Evolutionary conservation across 1,140 invertebrate genomes (phyloP), one percentile per base, ranked within the genome.

Genomic region (Neodiprion lecontei): DNA sequence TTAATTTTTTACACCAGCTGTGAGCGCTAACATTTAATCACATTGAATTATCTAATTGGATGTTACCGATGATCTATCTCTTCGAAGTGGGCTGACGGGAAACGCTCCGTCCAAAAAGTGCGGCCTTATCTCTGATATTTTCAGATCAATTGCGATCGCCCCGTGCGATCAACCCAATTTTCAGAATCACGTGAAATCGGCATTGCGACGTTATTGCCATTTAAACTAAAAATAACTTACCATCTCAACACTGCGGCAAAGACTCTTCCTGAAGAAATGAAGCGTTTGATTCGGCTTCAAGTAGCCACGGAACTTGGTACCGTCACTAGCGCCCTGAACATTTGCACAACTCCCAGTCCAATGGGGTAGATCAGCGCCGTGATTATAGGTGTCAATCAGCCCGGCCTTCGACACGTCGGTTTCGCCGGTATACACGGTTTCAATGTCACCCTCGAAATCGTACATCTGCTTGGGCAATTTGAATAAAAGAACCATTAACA

Each of bases 251-350:
- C 93, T 91, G 67, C 96, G 89, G 82, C 95, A 97, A 75, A 96
- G 90, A 80, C 94, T 95, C 85, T 96, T 96, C 73, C 95, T 90
- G 85, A 92, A 97, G 84, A 97, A 95, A 65, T 93, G 83, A 0
- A 96, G 81, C 1, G 90, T 91, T 1, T 95, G 92, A 72, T 95
- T 92, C 12, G 89, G 90, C 47, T 90, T 76, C 1, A 96, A 90
- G 23, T 91, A 91, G 73, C 94, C 92, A 14, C 90, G 91, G 82
- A 96, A 96, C 83, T 96, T 96, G 8, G 93, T 92, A n/a, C 95
- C 95, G 84, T 97, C 96, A 5, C 94, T 96, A 0, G 94, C 91
- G n/a, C 91, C 91, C 70, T 92, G 90, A 14, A 97, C 92, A 76
- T 93, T 92, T 48, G 93, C 94, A 82, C 96, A 97, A 47, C 90